Percentiles rank a stretch among this genome's conserved stretches.
Conservation (phyloP, 2,797 vertebrate genomes). For the Sus cebifrons region DNA sequence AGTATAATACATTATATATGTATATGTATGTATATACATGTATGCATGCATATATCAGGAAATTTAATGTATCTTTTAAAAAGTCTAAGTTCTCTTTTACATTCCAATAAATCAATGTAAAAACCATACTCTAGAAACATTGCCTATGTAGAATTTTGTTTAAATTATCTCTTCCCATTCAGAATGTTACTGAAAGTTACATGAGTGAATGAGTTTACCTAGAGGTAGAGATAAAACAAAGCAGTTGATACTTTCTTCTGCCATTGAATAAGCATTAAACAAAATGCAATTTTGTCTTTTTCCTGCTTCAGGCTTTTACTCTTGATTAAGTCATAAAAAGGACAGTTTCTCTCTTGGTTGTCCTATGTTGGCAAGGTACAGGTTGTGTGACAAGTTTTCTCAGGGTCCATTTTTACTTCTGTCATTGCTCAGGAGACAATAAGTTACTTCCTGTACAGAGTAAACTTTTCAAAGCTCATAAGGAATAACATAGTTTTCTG, state of each 20-base stretch:
- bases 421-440: background rate
- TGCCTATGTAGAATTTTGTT: background rate
- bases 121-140: background rate
- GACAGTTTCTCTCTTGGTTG: background rate
- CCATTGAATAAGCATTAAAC: background rate
- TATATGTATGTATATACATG: background rate
- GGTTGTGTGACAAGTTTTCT: background rate
- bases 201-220: background rate
- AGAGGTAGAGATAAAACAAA: background rate
- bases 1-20: background rate
- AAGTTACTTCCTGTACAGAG: background rate
- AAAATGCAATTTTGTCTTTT: background rate
- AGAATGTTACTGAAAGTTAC: background rate
- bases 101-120: background rate
- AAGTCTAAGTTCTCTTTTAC: background rate
- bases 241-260: background rate
- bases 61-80: background rate
- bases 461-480: background rate
- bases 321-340: background rate
- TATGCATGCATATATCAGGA: rapidly evolving
- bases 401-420: background rate
- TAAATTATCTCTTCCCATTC: background rate
- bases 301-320: background rate
- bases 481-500: background rate
- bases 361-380: background rate